A percentile compares a stretch with the other conserved stretches of the same genome.
These are phyloP conservation scores for Choreutis nemorana DNA, from an alignment of 2,888 invertebrate genomes.

Conservation along the genomic window DNA sequence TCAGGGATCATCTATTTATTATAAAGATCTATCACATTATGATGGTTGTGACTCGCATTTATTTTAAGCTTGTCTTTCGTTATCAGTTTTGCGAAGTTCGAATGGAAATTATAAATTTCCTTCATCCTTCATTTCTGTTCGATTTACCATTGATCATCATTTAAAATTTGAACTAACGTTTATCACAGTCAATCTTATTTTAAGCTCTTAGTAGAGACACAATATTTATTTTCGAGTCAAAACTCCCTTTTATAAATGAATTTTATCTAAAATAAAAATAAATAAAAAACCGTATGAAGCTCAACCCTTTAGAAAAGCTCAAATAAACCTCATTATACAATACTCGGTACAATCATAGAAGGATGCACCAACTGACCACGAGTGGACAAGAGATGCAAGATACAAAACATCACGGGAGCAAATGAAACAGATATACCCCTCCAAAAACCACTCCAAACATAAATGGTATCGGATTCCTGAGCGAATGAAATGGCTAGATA, in stretches of 20 bases:
- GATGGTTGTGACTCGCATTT: too few relatives aligned
- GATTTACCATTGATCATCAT: too few relatives aligned
- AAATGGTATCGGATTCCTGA: constrained; percentile 54
- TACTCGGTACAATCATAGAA: constrained; percentile 9
- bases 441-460: constrained; percentile 47
- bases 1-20: too few relatives aligned
- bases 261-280: neutral
- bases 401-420: constrained; percentile 13
- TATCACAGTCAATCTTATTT: too few relatives aligned
- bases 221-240: neutral
- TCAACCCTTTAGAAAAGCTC: constrained; percentile 1
- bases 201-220: neutral
- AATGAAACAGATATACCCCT: constrained; percentile 27
- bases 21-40: too few relatives aligned
- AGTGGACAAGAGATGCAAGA: constrained; percentile 6
- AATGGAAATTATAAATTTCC: too few relatives aligned
- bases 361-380: constrained; percentile 10
- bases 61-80: too few relatives aligned
- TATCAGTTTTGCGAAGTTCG: too few relatives aligned
- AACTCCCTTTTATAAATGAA: neutral
- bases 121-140: too few relatives aligned
- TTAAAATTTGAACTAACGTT: too few relatives aligned
- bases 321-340: constrained; percentile 8
- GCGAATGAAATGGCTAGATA: constrained; percentile 17
- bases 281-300: constrained; percentile 1